Base-by-base conservation (phyloP, 2,113 vertebrate genomes). In the Gallinago paraguaiae region DNA sequence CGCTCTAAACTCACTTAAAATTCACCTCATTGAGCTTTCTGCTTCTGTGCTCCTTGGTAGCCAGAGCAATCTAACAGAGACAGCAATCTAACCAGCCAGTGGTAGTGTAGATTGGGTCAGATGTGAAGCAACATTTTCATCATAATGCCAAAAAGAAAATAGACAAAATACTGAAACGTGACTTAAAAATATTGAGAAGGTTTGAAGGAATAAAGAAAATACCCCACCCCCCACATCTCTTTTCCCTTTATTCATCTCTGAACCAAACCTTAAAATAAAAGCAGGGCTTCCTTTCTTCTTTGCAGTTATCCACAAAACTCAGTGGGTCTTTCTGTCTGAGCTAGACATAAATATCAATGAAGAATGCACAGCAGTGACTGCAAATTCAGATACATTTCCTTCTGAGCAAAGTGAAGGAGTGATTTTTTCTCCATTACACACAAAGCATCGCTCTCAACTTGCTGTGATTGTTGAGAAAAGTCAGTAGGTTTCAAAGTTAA, bases 341-440 rank as follows among this genome's bases (percentile, higher is more conserved):
- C 17, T 54, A 77, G 31, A 75, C 41, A 51, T 43, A 90, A 90
- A 78, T 82, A 57, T 63, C 50, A 71, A 30, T 72, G 69, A 79
- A 70, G 25, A 82, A 68, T 33, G 51, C 75, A 78, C 43, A 90
- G 43, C 50, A 35, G 31, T 35, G 61, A 50, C 83, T 86, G 57
- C 61, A 92, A 86, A 91, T 88, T 82, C 72, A 86, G n/a, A 65
- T 65, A 30, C 10, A 31, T 84, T 94, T 92, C 39, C 51, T 86
- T 90, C 79, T 51, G 31, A 82, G 76, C 33, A 79, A 17, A 72
- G 35, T 56, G 60, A 50, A 79, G 45, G 41, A 75, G 31, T 64
- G 35, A 74, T 75, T 35, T 19, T 85, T 50, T 60, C 60, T 92
- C 33, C 51, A 51, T 70, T 75, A 24, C 57, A 54, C 7, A 59